Evolutionary conservation across 2,797 vertebrate genomes (phyloP).

Genomic region (Acropternis orthonyx): DNA sequence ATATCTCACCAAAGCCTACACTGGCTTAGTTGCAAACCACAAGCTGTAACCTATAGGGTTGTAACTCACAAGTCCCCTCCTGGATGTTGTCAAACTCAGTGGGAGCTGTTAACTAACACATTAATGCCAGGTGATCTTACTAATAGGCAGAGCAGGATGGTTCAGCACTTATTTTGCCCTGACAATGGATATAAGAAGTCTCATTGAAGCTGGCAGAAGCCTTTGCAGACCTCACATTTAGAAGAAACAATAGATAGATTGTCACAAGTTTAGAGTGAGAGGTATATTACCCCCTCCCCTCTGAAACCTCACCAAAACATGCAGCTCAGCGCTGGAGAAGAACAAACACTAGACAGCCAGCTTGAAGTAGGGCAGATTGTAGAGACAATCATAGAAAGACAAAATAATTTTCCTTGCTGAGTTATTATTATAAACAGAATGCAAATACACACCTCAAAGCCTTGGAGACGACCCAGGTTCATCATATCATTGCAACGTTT

Average conservation of each 20-base stretch:
- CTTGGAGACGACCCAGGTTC: constrained; percentile 96
- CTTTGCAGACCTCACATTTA: not conserved
- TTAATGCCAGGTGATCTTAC: not conserved
- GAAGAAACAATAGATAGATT: not conserved
- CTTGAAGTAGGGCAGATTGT: not conserved
- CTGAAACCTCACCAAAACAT: not conserved
- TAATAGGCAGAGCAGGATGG: not conserved
- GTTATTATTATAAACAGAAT: not conserved
- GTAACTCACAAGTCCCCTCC: not conserved
- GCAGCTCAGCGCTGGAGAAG: not conserved
- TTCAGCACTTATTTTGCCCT: not conserved
- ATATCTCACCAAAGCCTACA: not conserved
- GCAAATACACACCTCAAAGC: constrained; percentile 86
- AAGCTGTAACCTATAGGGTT: not conserved
- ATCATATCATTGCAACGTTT: constrained; percentile 99
- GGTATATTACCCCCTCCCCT: not conserved
- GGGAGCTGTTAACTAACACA: rapidly evolving
- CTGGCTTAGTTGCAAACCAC: not conserved
- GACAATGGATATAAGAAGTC: not conserved
- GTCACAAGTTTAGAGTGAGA: not conserved
- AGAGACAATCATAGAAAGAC: not conserved
- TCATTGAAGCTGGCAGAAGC: not conserved
- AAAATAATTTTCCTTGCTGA: not conserved
- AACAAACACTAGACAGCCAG: not conserved
- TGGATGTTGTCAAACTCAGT: not conserved